A percentile compares a stretch with the other conserved stretches of the same genome.
Evolutionary conservation across 2,797 vertebrate species (phyloP).

Genomic region (Potorous gilbertii): DNA sequence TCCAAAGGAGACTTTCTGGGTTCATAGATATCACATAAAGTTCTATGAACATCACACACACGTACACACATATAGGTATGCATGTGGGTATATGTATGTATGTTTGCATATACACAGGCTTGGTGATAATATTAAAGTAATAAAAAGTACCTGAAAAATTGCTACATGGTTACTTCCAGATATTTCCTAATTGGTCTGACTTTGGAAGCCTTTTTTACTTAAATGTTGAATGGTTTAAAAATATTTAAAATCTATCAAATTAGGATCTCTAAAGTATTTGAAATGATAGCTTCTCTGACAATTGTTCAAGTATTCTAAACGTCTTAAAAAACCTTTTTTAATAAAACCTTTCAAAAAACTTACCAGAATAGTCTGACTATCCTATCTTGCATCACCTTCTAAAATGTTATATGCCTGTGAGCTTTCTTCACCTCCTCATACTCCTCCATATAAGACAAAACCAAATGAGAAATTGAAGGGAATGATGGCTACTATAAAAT

Average conservation of each 20-base stretch:
- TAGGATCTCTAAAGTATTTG: slow-evolving; percentile 73
- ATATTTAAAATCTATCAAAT: slow-evolving; percentile 16
- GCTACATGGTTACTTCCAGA: background rate
- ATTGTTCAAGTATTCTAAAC: slow-evolving; percentile 78
- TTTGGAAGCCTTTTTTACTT: slow-evolving; percentile 74
- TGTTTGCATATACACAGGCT: too few species aligned
- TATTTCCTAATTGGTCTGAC: background rate
- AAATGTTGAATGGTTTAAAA: slow-evolving; percentile 80
- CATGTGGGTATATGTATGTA: too few species aligned
- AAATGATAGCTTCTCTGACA: slow-evolving; percentile 78
- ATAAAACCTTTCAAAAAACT: background rate
- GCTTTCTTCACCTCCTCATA: slow-evolving; percentile 63
- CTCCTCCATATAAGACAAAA: slow-evolving; percentile 74
- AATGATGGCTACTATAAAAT: slow-evolving; percentile 80
- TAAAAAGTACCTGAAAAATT: background rate
- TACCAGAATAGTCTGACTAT: slow-evolving; percentile 76
- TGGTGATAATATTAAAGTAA: background rate
- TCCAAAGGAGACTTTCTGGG: background rate
- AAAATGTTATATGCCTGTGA: slow-evolving; percentile 73
- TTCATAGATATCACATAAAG: background rate
- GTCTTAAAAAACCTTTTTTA: slow-evolving; percentile 57
- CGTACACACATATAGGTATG: too few species aligned
- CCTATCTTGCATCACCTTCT: slow-evolving; percentile 70
- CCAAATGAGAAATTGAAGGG: slow-evolving; percentile 76
- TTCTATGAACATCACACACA: background rate